phyloP scores from a whole-genome alignment of 2,797 vertebrate species.

The Liasis olivaceus region DNA sequence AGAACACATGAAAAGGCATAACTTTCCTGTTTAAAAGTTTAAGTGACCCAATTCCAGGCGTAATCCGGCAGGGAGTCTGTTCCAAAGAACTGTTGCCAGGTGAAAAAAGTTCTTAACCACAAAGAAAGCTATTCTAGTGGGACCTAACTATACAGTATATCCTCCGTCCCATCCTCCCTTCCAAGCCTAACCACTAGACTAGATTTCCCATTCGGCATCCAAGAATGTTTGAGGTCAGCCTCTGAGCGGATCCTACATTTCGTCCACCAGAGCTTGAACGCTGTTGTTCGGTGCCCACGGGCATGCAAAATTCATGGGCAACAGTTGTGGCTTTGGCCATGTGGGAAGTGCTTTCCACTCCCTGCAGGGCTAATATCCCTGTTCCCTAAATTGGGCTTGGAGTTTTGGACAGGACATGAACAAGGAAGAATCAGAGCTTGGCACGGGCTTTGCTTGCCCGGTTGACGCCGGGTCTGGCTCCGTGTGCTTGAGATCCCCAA shows the following conservation, averaged over 20 bases:
- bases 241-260: not conserved
- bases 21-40: not conserved
- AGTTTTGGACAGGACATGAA: not conserved
- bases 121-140: not conserved
- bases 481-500: not conserved
- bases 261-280: not conserved
- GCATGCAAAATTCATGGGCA: not conserved
- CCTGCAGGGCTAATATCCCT: not conserved
- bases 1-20: not conserved
- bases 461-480: fast-evolving
- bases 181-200: not conserved
- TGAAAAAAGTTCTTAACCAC: not conserved
- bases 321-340: not conserved
- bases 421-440: not conserved
- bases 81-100: not conserved
- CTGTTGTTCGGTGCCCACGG: not conserved
- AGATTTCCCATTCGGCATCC: not conserved
- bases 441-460: not conserved
- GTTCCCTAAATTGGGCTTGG: not conserved
- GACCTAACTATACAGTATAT: not conserved
- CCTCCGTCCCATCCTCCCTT: not conserved
- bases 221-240: not conserved
- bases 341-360: not conserved
- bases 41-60: not conserved
- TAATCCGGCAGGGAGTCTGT: not conserved